Evolutionary conservation across 53 echinoderm and acorn worm species (phyloP), one percentile per base, ranked within the genome.

Genomic region (Echinarachnius parma): DNA sequence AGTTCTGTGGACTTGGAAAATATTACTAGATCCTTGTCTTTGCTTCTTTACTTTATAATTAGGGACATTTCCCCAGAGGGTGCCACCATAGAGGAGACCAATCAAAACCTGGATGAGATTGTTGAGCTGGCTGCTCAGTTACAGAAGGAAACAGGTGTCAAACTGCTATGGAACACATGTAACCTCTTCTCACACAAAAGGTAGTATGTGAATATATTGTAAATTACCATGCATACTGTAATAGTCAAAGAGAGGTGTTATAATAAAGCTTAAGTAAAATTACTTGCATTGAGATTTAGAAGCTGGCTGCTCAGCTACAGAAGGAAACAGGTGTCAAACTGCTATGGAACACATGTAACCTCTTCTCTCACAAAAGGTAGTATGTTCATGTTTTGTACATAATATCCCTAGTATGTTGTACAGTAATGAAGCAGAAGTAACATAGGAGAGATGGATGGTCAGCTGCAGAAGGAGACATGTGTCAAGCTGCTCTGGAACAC

Each of bases 41-140:
- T 4, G 4, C 29, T 5, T n/a, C 24, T 60, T 5, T 60, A 21
- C 39, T 15, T 37, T 8, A 59, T 37, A 36, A 26, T 19, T 80
- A 92, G 98, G 64, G 98, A 98, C 45, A 59, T 98, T 57, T 78
- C 98, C 20, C 98, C 98, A 25, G 98, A 98, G 72, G 98, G 98
- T 0, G 75, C 78, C 22, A 92, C 88, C 34, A 76, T 98, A 27
- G 88, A 82, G 52, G 86, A 98, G 64, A 83, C 98, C n/a, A 98
- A 98, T 59, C 53, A 54, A 9, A 98, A 91, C 59, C 86, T 98
- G 9, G 91, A 92, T 65, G 91, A 81, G 61, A 78, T 98, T 52
- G 82, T 85, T 59, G 88, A 88, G 44, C 77, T 98, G 3, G 86
- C 88, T 27, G 32, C 69, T 36, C 80, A 88, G 30, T 77, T 92